Evolutionary conservation across 2,888 invertebrate genomes (phyloP).

Genomic region (Caenorhabditis drosophilae): DNA sequence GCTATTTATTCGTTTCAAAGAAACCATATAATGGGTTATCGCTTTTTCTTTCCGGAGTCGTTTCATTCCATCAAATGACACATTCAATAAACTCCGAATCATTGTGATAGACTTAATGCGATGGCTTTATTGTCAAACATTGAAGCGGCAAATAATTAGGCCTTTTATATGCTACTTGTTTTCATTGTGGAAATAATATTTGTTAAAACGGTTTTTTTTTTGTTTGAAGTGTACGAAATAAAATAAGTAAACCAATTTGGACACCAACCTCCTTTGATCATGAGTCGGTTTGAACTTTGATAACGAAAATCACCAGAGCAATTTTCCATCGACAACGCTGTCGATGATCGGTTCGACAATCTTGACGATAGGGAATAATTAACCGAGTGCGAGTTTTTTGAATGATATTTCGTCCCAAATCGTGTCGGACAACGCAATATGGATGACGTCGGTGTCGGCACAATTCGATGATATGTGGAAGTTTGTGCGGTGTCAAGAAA

Average conservation of each 20-base stretch:
- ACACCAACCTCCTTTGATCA: conserved; percentile 2
- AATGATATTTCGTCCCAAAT: background rate
- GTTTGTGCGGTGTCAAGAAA: conserved; percentile 28
- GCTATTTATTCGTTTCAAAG: too few species aligned
- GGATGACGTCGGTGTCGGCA: conserved; percentile 20
- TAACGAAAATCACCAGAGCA: conserved; percentile 1
- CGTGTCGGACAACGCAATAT: too few species aligned
- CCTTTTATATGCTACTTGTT: too few species aligned
- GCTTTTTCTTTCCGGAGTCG: too few species aligned
- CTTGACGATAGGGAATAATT: conserved; percentile 31
- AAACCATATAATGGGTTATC: too few species aligned
- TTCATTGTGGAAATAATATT: too few species aligned
- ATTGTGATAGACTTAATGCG: conserved; percentile 16
- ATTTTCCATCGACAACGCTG: conserved; percentile 26
- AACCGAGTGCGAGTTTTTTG: background rate
- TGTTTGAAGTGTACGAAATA: too few species aligned
- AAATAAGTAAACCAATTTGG: too few species aligned
- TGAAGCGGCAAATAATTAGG: conserved; percentile 22
- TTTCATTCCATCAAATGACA: conserved; percentile 40
- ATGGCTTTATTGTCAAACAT: conserved; percentile 18
- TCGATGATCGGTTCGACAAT: conserved; percentile 32
- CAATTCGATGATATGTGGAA: conserved; percentile 33
- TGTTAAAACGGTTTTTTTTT: too few species aligned
- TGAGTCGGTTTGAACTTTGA: background rate
- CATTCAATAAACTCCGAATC: conserved; percentile 21